These are phyloP conservation scores for Willowsia nigromaculata DNA, from an alignment of 2,888 invertebrate genomes.

Conservation along the genomic window DNA sequence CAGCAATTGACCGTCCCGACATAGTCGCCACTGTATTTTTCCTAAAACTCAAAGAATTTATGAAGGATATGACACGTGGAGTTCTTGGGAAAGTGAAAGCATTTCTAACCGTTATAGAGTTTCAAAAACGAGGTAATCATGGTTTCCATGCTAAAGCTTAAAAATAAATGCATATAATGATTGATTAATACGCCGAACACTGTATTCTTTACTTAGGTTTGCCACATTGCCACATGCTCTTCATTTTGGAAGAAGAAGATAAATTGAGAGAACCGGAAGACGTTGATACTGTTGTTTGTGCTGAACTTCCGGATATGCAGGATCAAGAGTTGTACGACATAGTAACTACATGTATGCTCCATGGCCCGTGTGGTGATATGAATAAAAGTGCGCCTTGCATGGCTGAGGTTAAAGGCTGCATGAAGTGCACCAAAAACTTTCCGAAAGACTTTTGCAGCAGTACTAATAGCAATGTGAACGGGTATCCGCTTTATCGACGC, in stretches of 20 bases:
- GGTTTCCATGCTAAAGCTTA: background rate
- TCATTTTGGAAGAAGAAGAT: conserved; percentile 55
- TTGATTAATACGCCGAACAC: background rate
- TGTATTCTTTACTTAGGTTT: background rate
- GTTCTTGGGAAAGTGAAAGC: conserved; percentile 74
- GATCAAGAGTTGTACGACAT: conserved; percentile 72
- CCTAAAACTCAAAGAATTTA: conserved; percentile 79
- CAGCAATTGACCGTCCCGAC: conserved; percentile 79
- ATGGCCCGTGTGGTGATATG: conserved; percentile 78
- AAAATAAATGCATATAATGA: background rate
- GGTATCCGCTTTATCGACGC: conserved; percentile 79
- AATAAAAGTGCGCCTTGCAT: conserved; percentile 74
- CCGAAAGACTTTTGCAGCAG: conserved; percentile 77
- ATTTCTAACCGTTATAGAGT: conserved; percentile 78
- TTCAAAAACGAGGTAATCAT: conserved; percentile 79
- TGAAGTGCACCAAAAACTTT: conserved; percentile 75
- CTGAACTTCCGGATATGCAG: conserved; percentile 76
- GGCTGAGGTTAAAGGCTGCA: conserved; percentile 77
- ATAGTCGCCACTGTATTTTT: conserved; percentile 80
- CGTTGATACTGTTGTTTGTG: conserved; percentile 73
- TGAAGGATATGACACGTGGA: conserved; percentile 74
- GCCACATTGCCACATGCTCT: conserved; percentile 11
- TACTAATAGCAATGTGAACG: conserved; percentile 79
- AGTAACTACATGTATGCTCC: conserved; percentile 76
- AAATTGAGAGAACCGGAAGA: conserved; percentile 55